These are phyloP conservation scores for Agapornis roseicollis DNA, from an alignment of 2,113 vertebrate species.

Conservation along the genomic window DNA sequence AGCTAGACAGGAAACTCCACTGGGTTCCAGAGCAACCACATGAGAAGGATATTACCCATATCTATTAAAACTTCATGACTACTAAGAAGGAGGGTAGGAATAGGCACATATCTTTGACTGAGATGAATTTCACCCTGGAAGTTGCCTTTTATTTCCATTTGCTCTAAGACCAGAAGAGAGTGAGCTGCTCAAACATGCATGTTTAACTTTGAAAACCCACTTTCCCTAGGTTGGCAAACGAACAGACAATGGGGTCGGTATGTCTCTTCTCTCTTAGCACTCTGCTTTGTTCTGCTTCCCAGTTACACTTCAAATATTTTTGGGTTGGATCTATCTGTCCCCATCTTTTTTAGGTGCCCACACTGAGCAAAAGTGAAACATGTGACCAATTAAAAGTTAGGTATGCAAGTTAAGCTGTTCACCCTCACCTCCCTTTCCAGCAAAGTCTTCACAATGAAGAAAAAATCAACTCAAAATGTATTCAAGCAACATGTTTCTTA, in stretches of 20 bases:
- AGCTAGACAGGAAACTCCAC: neutral
- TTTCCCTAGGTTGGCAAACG: neutral
- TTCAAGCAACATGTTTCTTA: neutral
- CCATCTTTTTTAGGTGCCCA: neutral
- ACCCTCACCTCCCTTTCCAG: neutral
- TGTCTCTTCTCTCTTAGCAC: neutral
- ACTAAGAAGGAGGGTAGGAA: neutral
- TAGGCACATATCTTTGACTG: neutral
- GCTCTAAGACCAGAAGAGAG: neutral
- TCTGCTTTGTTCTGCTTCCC: conserved; percentile 20
- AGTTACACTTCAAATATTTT: neutral
- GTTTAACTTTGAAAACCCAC: neutral
- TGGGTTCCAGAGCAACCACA: neutral
- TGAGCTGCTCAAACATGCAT: accelerated
- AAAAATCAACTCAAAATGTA: neutral
- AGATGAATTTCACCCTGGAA: neutral
- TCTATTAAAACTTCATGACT: neutral
- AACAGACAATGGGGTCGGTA: neutral
- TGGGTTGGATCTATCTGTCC: neutral
- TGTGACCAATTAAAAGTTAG: neutral
- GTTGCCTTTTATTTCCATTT: neutral
- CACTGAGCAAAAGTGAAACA: neutral
- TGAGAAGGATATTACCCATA: neutral
- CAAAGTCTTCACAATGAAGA: neutral
- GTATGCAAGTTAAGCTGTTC: neutral